Conservation (phyloP, 37 sponge, comb jelly and placozoan genomes). For the Eunapius fragilis region DNA sequence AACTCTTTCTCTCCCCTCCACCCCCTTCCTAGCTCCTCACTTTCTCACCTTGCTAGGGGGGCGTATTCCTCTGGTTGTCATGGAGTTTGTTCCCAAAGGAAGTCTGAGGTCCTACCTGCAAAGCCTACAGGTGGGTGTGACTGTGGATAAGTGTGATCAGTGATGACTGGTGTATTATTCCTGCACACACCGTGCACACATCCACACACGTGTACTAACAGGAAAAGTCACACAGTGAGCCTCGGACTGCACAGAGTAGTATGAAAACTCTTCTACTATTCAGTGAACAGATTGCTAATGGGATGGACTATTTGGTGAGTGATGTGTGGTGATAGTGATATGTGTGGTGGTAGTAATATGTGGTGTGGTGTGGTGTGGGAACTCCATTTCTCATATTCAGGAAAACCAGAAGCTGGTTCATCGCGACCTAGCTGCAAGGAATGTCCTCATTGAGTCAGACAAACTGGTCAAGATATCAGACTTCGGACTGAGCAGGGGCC, state of each 20-base stretch:
- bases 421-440: constrained; percentile 74
- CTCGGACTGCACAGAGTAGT: neutral
- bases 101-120: constrained; percentile 46
- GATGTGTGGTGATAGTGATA: no score
- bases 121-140: neutral
- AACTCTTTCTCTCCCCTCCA: neutral
- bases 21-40: constrained; percentile 26
- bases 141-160: neutral
- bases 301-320: constrained; percentile 72
- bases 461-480: constrained; percentile 68
- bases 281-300: constrained; percentile 61
- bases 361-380: neutral
- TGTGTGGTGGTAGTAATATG: no score
- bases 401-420: constrained; percentile 62
- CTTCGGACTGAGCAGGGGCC: constrained; percentile 66
- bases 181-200: neutral
- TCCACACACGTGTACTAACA: neutral
- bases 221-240: neutral
- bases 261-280: constrained; percentile 13
- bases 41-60: constrained; percentile 16
- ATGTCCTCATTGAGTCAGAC: constrained; percentile 50
- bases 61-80: constrained; percentile 43
- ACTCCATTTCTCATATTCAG: constrained; percentile 17
- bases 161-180: no score
- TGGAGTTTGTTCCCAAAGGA: constrained; percentile 69